Conservation (phyloP, 2,888 invertebrate genomes). For the Parthenolecanium corni region DNA sequence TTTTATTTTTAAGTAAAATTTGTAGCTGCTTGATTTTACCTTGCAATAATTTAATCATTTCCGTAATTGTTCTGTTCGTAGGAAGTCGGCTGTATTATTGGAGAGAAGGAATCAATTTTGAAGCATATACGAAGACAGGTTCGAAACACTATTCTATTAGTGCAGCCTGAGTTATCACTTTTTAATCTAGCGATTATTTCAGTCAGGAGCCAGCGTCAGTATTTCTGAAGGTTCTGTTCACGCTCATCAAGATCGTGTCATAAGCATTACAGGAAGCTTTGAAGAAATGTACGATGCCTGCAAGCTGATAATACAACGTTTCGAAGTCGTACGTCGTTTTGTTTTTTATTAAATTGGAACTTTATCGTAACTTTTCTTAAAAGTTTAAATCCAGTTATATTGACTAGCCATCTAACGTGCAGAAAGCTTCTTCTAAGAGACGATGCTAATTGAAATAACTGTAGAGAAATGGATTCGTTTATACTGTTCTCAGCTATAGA, state of each 20-base stretch:
- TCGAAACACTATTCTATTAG: slow-evolving; percentile 38
- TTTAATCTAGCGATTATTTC: slow-evolving; percentile 34
- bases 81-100: slow-evolving; percentile 95
- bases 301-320: slow-evolving; percentile 97
- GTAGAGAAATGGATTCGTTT: too few relatives aligned
- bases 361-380: too few relatives aligned
- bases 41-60: too few relatives aligned
- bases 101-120: slow-evolving; percentile 98
- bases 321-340: slow-evolving; percentile 84
- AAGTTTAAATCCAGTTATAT: too few relatives aligned
- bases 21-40: too few relatives aligned
- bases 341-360: too few relatives aligned
- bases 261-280: slow-evolving; percentile 94
- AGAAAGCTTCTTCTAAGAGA: too few relatives aligned
- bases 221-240: slow-evolving; percentile 99
- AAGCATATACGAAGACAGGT: slow-evolving; percentile 99
- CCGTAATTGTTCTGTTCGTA: slow-evolving; percentile 42
- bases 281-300: slow-evolving; percentile 97
- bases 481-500: too few relatives aligned
- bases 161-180: neutral
- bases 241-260: slow-evolving; percentile 98
- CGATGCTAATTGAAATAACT: too few relatives aligned
- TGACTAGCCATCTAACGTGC: too few relatives aligned
- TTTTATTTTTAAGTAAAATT: too few relatives aligned
- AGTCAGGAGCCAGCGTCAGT: slow-evolving; percentile 99